These are phyloP conservation scores for Radopholus similis DNA, from an alignment of 1,140 invertebrate species.

Conservation along the genomic window DNA sequence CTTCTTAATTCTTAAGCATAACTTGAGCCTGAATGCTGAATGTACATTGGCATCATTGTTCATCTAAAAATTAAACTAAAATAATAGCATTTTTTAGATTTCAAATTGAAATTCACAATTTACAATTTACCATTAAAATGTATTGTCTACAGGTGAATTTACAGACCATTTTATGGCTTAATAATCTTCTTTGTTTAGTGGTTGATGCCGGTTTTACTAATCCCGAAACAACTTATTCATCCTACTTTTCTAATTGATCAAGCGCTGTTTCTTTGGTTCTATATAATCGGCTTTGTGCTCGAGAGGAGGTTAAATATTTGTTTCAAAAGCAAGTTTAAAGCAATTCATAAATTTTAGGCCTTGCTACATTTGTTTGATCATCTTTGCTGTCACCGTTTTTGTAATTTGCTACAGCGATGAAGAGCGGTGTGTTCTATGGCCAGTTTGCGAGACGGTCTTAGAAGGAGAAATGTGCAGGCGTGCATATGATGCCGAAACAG, in stretches of 20 bases:
- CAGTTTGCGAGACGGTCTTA: conserved; percentile 43
- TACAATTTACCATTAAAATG: no score
- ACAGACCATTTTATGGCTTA: no score
- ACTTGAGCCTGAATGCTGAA: no score
- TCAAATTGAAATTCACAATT: no score
- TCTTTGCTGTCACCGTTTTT: conserved; percentile 84
- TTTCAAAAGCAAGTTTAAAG: background rate
- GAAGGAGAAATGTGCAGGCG: conserved; percentile 34
- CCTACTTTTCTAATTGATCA: conserved; percentile 44
- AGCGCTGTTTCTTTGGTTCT: conserved; percentile 44
- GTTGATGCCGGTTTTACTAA: conserved; percentile 89
- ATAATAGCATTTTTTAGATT: no score
- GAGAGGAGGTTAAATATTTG: conserved; percentile 69
- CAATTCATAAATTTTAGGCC: conserved; percentile 63
- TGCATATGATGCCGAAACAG: conserved; percentile 18
- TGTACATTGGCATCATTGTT: no score
- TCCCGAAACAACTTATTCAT: conserved; percentile 79
- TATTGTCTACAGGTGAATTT: no score
- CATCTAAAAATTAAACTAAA: no score
- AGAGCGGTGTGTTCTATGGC: conserved; percentile 87
- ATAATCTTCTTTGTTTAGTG: no score
- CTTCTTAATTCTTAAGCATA: no score
- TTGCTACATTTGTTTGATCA: conserved; percentile 86
- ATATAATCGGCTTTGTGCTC: conserved; percentile 73
- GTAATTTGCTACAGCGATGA: conserved; percentile 91